Evolutionary conservation across 2,888 invertebrate genomes (phyloP).

Genomic region (Sialis fuliginosa): DNA sequence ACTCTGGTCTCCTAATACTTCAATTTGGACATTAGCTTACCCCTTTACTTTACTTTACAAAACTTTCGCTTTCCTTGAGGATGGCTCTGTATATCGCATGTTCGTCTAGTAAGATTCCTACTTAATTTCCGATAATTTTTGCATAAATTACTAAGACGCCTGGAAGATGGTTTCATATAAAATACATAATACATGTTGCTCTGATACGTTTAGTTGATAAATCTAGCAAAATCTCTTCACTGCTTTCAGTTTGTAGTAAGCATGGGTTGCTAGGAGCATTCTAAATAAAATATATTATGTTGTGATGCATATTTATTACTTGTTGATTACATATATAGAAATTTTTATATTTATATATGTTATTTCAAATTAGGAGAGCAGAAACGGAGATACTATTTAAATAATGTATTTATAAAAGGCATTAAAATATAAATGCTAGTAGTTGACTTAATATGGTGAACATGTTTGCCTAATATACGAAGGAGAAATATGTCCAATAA

Average conservation of each 20-base stretch:
- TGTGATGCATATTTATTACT: too few relatives aligned
- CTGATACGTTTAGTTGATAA: constrained; percentile 13
- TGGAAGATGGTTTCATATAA: neutral
- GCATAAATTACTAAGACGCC: constrained; percentile 18
- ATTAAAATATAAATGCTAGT: too few relatives aligned
- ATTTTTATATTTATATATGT: too few relatives aligned
- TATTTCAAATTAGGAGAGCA: too few relatives aligned
- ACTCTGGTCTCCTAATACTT: constrained; percentile 18
- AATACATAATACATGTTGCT: constrained; percentile 5
- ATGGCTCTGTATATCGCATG: constrained; percentile 12
- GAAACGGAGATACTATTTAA: too few relatives aligned
- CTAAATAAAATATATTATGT: too few relatives aligned
- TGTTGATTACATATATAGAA: too few relatives aligned
- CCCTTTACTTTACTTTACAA: constrained; percentile 20
- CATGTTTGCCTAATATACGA: constrained; percentile 30
- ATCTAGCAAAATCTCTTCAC: constrained; percentile 18
- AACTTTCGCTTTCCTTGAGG: constrained; percentile 4
- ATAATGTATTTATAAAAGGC: too few relatives aligned
- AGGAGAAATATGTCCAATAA: constrained; percentile 54
- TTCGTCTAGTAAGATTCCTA: constrained; percentile 18
- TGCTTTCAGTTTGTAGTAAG: too few relatives aligned
- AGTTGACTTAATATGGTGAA: too few relatives aligned
- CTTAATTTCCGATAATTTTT: constrained; percentile 24
- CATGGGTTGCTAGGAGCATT: too few relatives aligned
- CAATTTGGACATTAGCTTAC: constrained; percentile 25